phyloP scores from a whole-genome alignment of 2,113 vertebrate species.

The Cryptomyrus ogoouensis region DNA sequence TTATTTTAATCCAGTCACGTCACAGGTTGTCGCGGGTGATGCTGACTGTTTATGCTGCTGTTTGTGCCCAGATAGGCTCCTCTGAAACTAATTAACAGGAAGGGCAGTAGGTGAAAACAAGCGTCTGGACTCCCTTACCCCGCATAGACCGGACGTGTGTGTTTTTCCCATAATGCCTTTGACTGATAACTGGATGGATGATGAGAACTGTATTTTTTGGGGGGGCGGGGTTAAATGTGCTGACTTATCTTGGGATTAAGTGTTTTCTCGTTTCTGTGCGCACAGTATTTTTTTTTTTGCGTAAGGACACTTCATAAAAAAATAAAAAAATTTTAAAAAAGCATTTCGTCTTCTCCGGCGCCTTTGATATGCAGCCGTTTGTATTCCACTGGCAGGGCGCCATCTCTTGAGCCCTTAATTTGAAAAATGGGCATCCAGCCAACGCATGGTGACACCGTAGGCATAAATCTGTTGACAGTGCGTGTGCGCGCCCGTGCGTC shows the following conservation, averaged over 20 bases:
- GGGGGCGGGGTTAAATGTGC: neutral
- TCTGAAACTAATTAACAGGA: constrained; percentile 29
- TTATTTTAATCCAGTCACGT: neutral
- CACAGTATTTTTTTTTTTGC: neutral
- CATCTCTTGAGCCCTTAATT: constrained; percentile 1
- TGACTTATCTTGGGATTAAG: neutral
- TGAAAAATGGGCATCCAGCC: neutral
- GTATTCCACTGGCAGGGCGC: neutral
- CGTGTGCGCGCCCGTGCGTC: neutral
- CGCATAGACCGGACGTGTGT: neutral
- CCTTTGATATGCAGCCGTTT: neutral
- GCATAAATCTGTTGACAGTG: neutral
- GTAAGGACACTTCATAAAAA: neutral
- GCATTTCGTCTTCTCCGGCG: neutral
- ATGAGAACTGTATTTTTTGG: neutral
- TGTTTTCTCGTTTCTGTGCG: neutral
- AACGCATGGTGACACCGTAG: neutral
- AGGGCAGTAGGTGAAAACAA: neutral
- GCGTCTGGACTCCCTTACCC: neutral
- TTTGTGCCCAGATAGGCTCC: constrained; percentile 8
- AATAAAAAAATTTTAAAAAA: too few relatives aligned
- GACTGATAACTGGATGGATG: neutral
- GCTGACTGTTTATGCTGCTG: constrained; percentile 13
- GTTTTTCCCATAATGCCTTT: neutral
- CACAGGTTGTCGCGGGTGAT: neutral